Percentiles rank a stretch among this genome's conserved stretches.
Conservation (phyloP, 1,140 invertebrate genomes). For the Drosophila rhopaloa region DNA sequence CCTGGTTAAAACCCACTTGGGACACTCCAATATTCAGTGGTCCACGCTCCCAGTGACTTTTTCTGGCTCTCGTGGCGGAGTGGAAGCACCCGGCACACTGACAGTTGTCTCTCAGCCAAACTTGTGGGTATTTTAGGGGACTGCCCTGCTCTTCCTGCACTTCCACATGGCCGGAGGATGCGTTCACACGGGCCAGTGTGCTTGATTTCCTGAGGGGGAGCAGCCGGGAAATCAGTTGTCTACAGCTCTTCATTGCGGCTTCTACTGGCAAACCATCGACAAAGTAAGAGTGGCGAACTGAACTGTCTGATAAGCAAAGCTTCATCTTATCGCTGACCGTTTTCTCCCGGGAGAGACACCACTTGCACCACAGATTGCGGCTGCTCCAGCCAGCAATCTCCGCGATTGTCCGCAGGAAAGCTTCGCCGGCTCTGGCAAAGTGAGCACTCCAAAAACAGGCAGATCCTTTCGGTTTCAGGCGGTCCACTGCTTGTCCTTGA, state of each 20-base stretch:
- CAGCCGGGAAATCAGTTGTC: constrained; percentile 59
- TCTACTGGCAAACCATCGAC: constrained; percentile 37
- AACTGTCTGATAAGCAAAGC: constrained; percentile 7
- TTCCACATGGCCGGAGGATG: constrained; percentile 48
- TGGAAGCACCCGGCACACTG: constrained; percentile 89
- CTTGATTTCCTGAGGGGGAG: constrained; percentile 22
- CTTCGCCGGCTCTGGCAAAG: constrained; percentile 48
- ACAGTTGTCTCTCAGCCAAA: constrained; percentile 90
- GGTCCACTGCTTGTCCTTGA: not conserved
- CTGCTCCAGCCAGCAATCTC: constrained; percentile 65
- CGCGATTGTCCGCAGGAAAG: constrained; percentile 24
- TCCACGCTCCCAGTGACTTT: constrained; percentile 74
- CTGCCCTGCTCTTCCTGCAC: constrained; percentile 10
- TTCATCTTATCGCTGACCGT: constrained; percentile 9
- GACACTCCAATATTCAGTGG: constrained; percentile 21
- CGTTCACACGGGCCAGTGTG: constrained; percentile 26
- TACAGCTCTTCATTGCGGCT: constrained; percentile 65
- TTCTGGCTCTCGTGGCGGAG: constrained; percentile 86
- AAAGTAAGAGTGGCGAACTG: constrained; percentile 2
- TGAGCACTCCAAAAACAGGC: constrained; percentile 43
- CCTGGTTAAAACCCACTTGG: constrained; percentile 36
- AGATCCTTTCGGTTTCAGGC: not conserved
- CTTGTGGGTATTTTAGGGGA: constrained; percentile 86
- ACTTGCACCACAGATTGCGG: constrained; percentile 42
- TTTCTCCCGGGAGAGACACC: constrained; percentile 16